Conservation (phyloP, 2,113 vertebrate genomes). For the Cryptomyrus ogoouensis region DNA sequence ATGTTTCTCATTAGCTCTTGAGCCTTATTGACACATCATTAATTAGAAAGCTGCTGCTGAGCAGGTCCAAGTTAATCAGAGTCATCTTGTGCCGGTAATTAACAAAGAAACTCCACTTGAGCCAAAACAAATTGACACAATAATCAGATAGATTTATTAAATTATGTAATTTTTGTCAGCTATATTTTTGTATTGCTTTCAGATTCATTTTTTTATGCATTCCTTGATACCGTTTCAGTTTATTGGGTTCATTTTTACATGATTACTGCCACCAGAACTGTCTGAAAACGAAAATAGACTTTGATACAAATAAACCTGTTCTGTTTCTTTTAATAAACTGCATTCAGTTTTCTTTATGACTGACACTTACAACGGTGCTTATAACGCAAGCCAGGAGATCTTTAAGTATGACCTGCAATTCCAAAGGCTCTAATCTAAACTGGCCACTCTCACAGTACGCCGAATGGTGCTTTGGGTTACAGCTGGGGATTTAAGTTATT, state of each 20-base stretch:
- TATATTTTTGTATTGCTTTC: background rate
- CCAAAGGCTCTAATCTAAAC: background rate
- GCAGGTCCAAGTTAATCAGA: constrained; percentile 35
- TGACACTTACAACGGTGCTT: background rate
- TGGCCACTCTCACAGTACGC: background rate
- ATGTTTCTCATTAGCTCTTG: background rate
- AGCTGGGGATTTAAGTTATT: background rate
- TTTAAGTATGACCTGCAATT: background rate
- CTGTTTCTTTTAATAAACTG: background rate
- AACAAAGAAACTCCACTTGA: constrained; percentile 26
- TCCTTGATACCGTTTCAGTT: background rate
- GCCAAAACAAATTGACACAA: constrained; percentile 37
- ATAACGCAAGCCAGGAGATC: background rate
- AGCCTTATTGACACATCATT: constrained; percentile 23
- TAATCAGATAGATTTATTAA: constrained; percentile 28
- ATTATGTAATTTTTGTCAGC: background rate
- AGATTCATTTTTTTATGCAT: background rate
- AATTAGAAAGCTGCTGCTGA: constrained; percentile 29
- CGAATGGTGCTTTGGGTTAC: background rate
- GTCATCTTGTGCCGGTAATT: constrained; percentile 20
- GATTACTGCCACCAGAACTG: background rate
- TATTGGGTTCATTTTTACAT: background rate
- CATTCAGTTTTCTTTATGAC: background rate
- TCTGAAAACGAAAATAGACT: background rate
- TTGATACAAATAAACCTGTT: background rate